phyloP scores from a whole-genome alignment of 2,888 invertebrate genomes.

The Drepana falcataria region DNA sequence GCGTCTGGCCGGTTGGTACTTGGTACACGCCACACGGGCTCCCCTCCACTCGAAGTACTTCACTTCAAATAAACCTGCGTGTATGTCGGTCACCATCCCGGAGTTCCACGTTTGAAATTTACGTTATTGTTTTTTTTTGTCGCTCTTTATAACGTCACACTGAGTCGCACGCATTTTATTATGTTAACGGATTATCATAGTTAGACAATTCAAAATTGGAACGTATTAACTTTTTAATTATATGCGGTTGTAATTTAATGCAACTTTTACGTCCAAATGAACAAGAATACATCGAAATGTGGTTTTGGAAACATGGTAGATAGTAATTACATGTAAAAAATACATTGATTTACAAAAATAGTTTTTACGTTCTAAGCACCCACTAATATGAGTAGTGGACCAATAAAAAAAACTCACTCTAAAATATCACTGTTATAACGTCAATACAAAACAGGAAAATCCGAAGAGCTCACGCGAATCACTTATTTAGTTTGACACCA shows the following conservation, averaged over 20 bases:
- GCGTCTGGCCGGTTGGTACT: conserved; percentile 15
- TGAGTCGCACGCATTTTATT: background rate
- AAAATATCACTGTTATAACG: background rate
- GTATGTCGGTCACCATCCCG: conserved; percentile 34
- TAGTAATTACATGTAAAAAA: no score
- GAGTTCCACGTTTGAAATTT: background rate
- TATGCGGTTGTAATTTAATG: no score
- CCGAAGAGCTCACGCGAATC: background rate
- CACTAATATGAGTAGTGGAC: background rate
- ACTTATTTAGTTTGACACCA: background rate
- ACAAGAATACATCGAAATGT: no score
- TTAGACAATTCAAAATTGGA: no score
- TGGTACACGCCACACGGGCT: conserved; percentile 12
- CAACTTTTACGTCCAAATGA: no score
- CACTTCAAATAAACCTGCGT: conserved; percentile 26
- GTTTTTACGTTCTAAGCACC: no score
- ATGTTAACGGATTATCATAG: no score
- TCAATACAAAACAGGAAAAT: background rate
- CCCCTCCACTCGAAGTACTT: conserved; percentile 11
- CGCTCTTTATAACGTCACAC: background rate
- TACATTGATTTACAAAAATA: no score
- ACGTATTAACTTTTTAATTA: no score
- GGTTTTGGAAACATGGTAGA: no score
- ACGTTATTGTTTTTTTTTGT: background rate
- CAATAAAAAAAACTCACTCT: background rate